Evolutionary conservation across 2,113 vertebrate genomes (phyloP), one percentile per base, ranked within the genome.

Genomic region (Misgurnus anguillicaudatus): DNA sequence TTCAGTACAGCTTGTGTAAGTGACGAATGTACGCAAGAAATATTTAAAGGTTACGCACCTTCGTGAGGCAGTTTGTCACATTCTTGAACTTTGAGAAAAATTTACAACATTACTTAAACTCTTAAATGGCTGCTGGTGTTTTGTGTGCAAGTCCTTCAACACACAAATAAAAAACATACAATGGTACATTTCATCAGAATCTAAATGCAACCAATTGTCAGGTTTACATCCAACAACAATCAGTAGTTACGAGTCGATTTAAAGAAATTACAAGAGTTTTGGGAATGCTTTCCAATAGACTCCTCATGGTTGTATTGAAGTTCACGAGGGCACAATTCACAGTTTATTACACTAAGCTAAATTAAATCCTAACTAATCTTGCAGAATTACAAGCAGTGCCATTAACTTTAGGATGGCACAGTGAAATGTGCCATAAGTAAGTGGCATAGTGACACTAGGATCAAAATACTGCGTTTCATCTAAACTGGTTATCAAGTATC

Each of bases 91-190:
- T 47, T 57, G 53, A 71, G 41, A 68, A 45, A 38, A 14, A n/a
- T 48, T 24, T 41, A 72, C 53, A 51, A 75, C 61, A 74, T 76
- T 78, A 39, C 79, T 76, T 76, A 41, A 51, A 83, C 70, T 81
- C 14, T 57, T 83, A 60, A 31, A 78, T 77, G 57, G 75, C 45
- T 84, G 79, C 83, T 84, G 83, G 83, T 84, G 83, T 36, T 63
- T 77, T 31, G 73, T 60, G 57, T 78, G 75, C 58, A 39, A 75
- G 67, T 57, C 36, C 58, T n/a, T 61, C 36, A 67, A 62, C 64
- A 62, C 75, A 41, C 63, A 58, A 74, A 62, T 38, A 77, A 78
- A 74, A 6, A 38, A 13, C 68, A n/a, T 51, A 19, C 51, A 71
- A 51, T 1, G 3, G 14, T 17, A 13, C 55, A 1, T n/a, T 73